phyloP scores from a whole-genome alignment of 2,797 vertebrate genomes.

The Lophura swinhoii region DNA sequence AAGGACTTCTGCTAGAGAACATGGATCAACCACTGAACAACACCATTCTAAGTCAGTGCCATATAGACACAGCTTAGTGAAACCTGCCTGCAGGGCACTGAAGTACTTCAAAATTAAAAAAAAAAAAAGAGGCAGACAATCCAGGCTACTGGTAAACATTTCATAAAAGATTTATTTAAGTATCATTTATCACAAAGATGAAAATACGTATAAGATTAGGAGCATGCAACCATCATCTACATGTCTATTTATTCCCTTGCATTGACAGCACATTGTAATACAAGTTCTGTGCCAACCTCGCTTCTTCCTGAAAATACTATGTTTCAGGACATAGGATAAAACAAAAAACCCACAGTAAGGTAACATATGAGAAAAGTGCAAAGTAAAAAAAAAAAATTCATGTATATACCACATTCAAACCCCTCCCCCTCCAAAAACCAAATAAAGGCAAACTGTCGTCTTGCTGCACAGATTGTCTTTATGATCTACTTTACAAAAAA shows the following conservation, averaged over 20 bases:
- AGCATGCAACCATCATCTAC: slow-evolving; percentile 76
- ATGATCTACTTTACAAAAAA: slow-evolving; percentile 69
- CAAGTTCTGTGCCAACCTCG: slow-evolving; percentile 49
- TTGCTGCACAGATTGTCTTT: slow-evolving; percentile 77
- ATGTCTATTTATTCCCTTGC: slow-evolving; percentile 44
- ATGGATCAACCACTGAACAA: neutral
- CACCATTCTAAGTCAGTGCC: neutral
- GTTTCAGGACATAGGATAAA: slow-evolving; percentile 66
- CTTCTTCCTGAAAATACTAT: slow-evolving; percentile 48
- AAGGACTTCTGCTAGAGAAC: neutral
- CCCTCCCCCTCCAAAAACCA: slow-evolving; percentile 23
- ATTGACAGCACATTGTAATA: slow-evolving; percentile 55
- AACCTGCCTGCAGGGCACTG: neutral
- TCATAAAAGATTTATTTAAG: slow-evolving; percentile 85
- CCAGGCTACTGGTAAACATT: slow-evolving; percentile 17
- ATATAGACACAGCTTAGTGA: neutral
- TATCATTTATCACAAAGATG: slow-evolving; percentile 80
- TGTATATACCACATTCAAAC: slow-evolving; percentile 54
- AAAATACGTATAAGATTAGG: slow-evolving; percentile 77
- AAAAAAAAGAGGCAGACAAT: neutral
- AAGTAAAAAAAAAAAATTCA: slow-evolving; percentile 64
- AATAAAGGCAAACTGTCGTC: slow-evolving; percentile 71
- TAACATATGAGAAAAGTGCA: slow-evolving; percentile 79
- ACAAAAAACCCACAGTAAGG: slow-evolving; percentile 54
- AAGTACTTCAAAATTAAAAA: neutral